Conservation (phyloP, 2,888 invertebrate genomes). For the Blera fallax region DNA sequence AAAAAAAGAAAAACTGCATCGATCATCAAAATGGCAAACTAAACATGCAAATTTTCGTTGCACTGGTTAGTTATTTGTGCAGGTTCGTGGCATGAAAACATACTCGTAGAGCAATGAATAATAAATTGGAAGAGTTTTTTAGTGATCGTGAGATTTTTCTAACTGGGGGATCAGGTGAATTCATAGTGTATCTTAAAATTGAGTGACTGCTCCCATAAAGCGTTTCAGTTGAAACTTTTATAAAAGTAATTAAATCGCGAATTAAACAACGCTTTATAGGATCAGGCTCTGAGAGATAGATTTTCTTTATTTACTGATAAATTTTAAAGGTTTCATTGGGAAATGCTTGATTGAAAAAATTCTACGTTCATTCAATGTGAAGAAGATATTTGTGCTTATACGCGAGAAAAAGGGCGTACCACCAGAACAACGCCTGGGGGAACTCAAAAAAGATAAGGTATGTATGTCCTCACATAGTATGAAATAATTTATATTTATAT, state of each 20-base stretch:
- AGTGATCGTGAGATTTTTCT: conserved; percentile 88
- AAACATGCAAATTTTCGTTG: not conserved
- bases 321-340: conserved; percentile 88
- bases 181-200: not conserved
- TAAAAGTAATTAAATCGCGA: too few species aligned
- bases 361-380: conserved; percentile 88
- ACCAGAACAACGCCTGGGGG: conserved; percentile 85
- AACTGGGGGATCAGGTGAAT: conserved; percentile 88
- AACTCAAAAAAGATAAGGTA: conserved; percentile 78
- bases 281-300: too few species aligned
- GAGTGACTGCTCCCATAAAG: too few species aligned
- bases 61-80: conserved; percentile 25
- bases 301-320: not conserved
- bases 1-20: conserved; percentile 11
- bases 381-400: conserved; percentile 88
- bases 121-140: conserved; percentile 85
- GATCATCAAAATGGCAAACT: not conserved
- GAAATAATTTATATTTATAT: too few species aligned
- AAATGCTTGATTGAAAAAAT: conserved; percentile 93
- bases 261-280: too few species aligned
- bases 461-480: not conserved
- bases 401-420: conserved; percentile 86
- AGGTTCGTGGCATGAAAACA: not conserved
- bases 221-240: too few species aligned
- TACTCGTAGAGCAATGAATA: conserved; percentile 4